Evolutionary conservation across 2,113 vertebrate species (phyloP).

Genomic region (Psettodes erumei): DNA sequence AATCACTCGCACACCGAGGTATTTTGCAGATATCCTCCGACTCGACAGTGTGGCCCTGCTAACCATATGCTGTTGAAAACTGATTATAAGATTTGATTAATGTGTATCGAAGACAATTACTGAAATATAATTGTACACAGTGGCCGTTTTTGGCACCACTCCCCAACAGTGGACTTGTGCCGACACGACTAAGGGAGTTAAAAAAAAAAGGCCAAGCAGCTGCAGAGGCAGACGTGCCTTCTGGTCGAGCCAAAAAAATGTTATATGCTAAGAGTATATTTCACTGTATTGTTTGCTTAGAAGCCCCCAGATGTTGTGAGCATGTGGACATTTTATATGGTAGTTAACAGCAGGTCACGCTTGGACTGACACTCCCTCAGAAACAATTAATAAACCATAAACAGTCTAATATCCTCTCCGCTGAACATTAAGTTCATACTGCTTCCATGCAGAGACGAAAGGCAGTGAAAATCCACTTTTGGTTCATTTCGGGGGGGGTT

Average conservation of each 20-base stretch:
- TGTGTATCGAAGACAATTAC: constrained; percentile 77
- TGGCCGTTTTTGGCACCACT: constrained; percentile 74
- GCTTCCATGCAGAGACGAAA: constrained; percentile 69
- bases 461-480: constrained; percentile 55
- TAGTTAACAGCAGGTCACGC: constrained; percentile 74
- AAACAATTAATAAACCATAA: constrained; percentile 81
- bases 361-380: constrained; percentile 73
- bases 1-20: constrained; percentile 35
- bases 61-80: constrained; percentile 79
- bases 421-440: constrained; percentile 63
- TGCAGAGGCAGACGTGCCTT: constrained; percentile 70
- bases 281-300: constrained; percentile 75
- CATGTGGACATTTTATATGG: constrained; percentile 79
- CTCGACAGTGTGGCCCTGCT: constrained; percentile 65
- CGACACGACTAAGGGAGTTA: constrained; percentile 66
- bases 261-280: constrained; percentile 61
- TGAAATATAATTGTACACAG: constrained; percentile 77
- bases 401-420: constrained; percentile 72
- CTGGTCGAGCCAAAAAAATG: constrained; percentile 52
- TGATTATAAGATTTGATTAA: constrained; percentile 78
- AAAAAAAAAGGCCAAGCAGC: constrained; percentile 76
- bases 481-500: constrained; percentile 26
- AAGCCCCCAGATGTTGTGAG: constrained; percentile 76
- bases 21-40: constrained; percentile 52
- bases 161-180: constrained; percentile 72